Conservation (phyloP, 2,797 vertebrate species). For the Falco berigora region DNA sequence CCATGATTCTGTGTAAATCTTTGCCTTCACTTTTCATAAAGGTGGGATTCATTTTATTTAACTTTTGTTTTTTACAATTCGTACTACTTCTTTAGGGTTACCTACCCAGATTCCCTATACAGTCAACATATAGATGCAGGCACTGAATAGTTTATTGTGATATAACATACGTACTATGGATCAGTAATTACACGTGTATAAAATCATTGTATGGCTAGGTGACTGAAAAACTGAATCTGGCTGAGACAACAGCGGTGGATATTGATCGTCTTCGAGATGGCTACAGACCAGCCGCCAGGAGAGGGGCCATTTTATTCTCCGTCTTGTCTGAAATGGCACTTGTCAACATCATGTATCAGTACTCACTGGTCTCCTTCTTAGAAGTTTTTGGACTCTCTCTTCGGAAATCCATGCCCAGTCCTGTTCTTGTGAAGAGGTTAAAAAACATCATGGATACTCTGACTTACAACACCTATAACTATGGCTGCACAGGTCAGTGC, state of each 20-base stretch:
- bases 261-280: constrained; percentile 89
- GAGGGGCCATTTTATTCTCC: constrained; percentile 92
- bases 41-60: neutral
- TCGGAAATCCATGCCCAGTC: constrained; percentile 82
- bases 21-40: neutral
- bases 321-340: constrained; percentile 92
- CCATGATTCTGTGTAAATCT: neutral
- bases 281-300: constrained; percentile 89
- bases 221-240: constrained; percentile 88
- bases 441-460: constrained; percentile 87
- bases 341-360: constrained; percentile 97
- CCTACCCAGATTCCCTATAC: neutral
- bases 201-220: constrained; percentile 75
- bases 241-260: constrained; percentile 80
- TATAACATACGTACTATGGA: neutral
- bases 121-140: neutral
- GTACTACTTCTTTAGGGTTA: neutral
- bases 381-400: constrained; percentile 88
- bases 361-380: constrained; percentile 89
- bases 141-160: neutral
- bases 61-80: neutral
- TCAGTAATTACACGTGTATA: neutral
- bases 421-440: constrained; percentile 79
- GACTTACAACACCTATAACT: constrained; percentile 91
- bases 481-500: constrained; percentile 88